Evolutionary conservation across 2,113 vertebrate species (phyloP).

Genomic region (Amia ocellicauda): DNA sequence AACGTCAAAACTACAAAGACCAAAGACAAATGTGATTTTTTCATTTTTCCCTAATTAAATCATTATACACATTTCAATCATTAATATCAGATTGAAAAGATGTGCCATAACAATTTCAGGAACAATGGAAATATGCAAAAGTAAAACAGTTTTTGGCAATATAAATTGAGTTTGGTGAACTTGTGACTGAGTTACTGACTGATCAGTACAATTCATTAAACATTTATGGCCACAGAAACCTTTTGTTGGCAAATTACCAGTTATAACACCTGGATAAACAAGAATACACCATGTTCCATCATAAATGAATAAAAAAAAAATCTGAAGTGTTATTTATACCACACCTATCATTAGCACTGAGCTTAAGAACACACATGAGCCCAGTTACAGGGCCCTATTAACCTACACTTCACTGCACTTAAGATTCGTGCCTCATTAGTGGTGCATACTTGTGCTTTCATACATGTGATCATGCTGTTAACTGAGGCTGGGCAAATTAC

Average conservation of each 20-base stretch:
- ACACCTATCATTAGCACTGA: not conserved
- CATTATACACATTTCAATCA: no score
- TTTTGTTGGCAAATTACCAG: not conserved
- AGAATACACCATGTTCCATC: slow-evolving; percentile 1
- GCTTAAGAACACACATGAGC: not conserved
- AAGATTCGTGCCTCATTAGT: slow-evolving; percentile 8
- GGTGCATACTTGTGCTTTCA: not conserved
- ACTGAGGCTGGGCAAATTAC: slow-evolving; percentile 18
- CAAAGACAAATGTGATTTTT: no score
- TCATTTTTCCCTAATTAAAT: no score
- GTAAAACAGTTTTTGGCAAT: slow-evolving; percentile 46
- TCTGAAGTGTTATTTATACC: not conserved
- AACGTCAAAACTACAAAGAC: no score
- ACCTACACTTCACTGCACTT: slow-evolving; percentile 14
- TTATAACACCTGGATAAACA: slow-evolving; percentile 9
- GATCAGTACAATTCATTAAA: not conserved
- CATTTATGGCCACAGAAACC: not conserved
- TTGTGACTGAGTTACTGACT: not conserved
- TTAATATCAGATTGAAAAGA: no score
- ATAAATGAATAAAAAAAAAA: not conserved
- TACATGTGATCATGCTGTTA: slow-evolving; percentile 1
- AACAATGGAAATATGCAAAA: no score
- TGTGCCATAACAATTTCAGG: no score
- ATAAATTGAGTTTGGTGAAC: not conserved
- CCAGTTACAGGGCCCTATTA: not conserved